Percentiles rank a stretch among this genome's conserved stretches.
Conservation (phyloP, 2,797 vertebrate species). For the Cheirogaleus major region DNA sequence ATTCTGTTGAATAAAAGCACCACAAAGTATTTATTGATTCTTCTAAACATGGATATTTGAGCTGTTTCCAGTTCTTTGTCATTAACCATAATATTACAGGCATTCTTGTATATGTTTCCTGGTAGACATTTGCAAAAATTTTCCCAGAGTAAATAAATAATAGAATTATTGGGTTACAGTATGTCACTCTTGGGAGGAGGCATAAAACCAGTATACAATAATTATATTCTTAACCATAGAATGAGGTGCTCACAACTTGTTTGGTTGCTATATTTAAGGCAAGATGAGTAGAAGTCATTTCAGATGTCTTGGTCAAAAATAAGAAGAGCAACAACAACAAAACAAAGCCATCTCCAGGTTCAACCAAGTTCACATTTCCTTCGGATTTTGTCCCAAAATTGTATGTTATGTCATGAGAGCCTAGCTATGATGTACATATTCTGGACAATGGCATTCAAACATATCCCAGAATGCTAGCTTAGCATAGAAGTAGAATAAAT, state of each 20-base stretch:
- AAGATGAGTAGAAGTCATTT: background rate
- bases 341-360: background rate
- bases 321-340: background rate
- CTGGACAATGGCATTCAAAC: background rate
- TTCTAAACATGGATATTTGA: background rate
- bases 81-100: background rate
- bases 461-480: background rate
- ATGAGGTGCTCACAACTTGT: background rate
- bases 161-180: background rate
- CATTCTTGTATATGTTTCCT: background rate
- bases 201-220: background rate
- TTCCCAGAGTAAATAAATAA: background rate
- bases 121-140: background rate
- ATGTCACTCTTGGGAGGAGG: background rate
- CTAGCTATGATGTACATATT: background rate
- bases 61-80: background rate
- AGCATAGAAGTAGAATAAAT: background rate
- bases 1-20: background rate
- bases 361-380: background rate
- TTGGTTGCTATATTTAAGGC: background rate
- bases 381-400: background rate
- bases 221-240: background rate
- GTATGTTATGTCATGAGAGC: background rate
- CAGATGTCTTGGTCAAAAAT: background rate
- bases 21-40: background rate